Percentiles rank a stretch among this genome's conserved stretches.
These are phyloP conservation scores for Euleptes europaea DNA, from an alignment of 2,113 vertebrate genomes.

Conservation along the genomic window DNA sequence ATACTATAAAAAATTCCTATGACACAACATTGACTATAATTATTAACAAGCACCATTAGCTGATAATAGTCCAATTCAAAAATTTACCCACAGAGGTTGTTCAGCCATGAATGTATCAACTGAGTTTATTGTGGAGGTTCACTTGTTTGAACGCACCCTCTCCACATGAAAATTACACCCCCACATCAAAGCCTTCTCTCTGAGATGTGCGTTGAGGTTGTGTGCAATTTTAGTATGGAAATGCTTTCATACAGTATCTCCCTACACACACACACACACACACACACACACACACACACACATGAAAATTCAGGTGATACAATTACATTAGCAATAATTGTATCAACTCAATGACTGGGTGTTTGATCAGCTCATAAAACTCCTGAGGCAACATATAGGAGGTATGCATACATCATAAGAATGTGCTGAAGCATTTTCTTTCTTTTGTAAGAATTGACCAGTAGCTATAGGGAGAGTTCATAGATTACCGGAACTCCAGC, in stretches of 20 bases:
- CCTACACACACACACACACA: no score
- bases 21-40: background rate
- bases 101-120: background rate
- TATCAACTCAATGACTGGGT: background rate
- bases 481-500: background rate
- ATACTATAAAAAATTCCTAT: background rate
- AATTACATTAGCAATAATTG: background rate
- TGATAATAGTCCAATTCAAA: background rate
- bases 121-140: background rate
- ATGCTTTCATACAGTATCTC: background rate
- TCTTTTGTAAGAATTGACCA: background rate
- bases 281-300: no score
- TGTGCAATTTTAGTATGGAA: background rate
- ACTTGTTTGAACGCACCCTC: background rate
- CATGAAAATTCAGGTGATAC: background rate
- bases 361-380: background rate
- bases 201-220: background rate
- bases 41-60: background rate
- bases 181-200: background rate
- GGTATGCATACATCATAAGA: background rate
- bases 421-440: background rate
- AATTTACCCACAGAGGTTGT: background rate
- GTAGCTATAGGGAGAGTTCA: background rate
- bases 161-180: background rate
- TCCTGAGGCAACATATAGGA: background rate